Conservation (phyloP, 2,888 invertebrate genomes). For the Campoplex nolae region DNA sequence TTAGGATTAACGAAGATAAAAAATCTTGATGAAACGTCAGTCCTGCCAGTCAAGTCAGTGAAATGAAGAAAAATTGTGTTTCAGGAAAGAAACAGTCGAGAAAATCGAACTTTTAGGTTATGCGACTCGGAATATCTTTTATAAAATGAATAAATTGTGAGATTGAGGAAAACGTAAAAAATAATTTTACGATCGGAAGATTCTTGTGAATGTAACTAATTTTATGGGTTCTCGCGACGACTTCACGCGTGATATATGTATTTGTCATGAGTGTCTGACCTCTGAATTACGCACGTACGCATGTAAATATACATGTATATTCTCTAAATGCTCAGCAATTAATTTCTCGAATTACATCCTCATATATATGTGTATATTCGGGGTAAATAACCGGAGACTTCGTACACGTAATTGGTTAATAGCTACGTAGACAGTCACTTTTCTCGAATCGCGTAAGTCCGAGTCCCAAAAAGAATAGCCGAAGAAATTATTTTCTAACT, state of each 20-base stretch:
- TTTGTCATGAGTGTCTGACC: background rate
- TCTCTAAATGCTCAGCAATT: conserved; percentile 11
- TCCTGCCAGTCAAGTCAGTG: too few relatives aligned
- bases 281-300: conserved; percentile 2
- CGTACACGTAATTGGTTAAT: conserved; percentile 10
- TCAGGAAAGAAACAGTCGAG: too few relatives aligned
- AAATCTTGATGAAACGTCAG: too few relatives aligned
- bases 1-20: background rate
- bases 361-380: background rate
- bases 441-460: background rate
- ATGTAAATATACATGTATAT: background rate
- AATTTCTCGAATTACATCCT: conserved; percentile 5
- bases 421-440: background rate
- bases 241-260: background rate
- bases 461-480: background rate
- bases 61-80: too few relatives aligned
- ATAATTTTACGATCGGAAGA: background rate
- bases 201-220: background rate
- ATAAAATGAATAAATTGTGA: background rate
- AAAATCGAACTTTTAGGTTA: too few relatives aligned
- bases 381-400: conserved; percentile 13
- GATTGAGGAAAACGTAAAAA: background rate
- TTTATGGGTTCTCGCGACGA: background rate
- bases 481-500: background rate
- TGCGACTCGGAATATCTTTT: background rate